Conservation (phyloP, 2,113 vertebrate species). For the Pungitius pungitius region DNA sequence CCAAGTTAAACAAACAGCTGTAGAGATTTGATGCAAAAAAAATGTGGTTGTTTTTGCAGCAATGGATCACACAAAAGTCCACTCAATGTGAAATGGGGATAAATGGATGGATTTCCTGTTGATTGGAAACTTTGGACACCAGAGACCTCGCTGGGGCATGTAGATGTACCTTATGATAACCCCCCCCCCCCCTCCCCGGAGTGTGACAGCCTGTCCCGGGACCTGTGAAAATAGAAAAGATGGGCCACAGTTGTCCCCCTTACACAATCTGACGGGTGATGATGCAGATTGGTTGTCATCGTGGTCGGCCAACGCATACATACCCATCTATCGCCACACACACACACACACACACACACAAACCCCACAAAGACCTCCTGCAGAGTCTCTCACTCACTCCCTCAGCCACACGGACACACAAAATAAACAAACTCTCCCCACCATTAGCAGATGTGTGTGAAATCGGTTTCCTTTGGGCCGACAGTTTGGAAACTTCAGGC, state of each 20-base stretch:
- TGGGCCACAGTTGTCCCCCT: conserved; percentile 12
- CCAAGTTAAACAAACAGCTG: conserved; percentile 71
- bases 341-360: conserved; percentile 12
- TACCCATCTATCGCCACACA: conserved; percentile 25
- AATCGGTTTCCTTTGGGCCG: conserved; percentile 49
- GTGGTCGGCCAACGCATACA: conserved; percentile 1
- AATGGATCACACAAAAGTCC: conserved; percentile 39
- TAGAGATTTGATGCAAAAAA: conserved; percentile 58
- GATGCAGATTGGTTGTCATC: conserved; percentile 22
- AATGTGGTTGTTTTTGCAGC: conserved; percentile 49
- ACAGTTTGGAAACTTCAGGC: conserved; percentile 39
- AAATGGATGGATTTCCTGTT: conserved; percentile 23
- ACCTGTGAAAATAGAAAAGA: conserved; percentile 49
- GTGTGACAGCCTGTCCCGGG: conserved; percentile 32
- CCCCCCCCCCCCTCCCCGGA: too few species aligned
- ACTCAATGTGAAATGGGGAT: conserved; percentile 17
- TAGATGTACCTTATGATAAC: conserved; percentile 14
- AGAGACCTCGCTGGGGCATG: conserved; percentile 33
- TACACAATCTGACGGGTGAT: background rate
- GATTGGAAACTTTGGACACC: conserved; percentile 8
- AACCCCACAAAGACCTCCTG: conserved; percentile 1
- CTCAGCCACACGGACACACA: conserved; percentile 18
- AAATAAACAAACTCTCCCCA: conserved; percentile 58
- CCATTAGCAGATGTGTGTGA: conserved; percentile 70
- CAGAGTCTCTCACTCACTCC: background rate